Evolutionary conservation across 2,113 vertebrate species (phyloP), one percentile per base, ranked within the genome.

Genomic region (Salvelinus fontinalis): DNA sequence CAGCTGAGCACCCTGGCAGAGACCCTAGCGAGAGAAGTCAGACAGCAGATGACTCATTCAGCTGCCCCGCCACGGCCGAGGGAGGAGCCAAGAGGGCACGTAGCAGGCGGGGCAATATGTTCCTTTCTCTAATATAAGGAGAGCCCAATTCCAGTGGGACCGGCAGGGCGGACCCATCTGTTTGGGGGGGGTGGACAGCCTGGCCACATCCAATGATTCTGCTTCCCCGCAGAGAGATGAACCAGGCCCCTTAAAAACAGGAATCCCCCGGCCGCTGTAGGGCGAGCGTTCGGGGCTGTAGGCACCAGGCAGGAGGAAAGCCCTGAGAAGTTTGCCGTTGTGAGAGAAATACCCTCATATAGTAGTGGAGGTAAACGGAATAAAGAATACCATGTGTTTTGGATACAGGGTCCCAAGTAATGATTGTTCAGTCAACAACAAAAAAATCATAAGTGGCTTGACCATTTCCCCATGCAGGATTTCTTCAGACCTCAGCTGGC

Each of bases 211-310:
- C 68, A 48, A 22, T 12, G 39, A 3, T 44, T 44, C 39, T 70
- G 68, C 68, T 34, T 11, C 34, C 16, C 39, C 9, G 1, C 34
- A 49, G 18, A 11, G 11, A 48, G 20, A 68, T 18, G 67, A 39
- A 34, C 26, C 26, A 13, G 5, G 66, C 34, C 16, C 67, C 18
- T 70, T 70, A 70, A 70, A 70, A 70, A 51, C n/a, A 70, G n/a
- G 68, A 49, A n/a, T 44, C 18, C 68, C 44, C 8, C 39, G 6
- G 9, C 22, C n/a, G 13, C 20, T 70, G 11, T 51, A 70, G 68
- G 68, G 39, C 34, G 20, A 48, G 68, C 13, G 68, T 7, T 48
- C n/a, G 20, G 68, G 68, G 34, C 44, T 22, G 34, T 18, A 49
- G 68, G 34, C 67, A 20, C 27, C 31, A 44, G 27, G 67, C 12